Conservation (phyloP, 2,113 vertebrate species). For the Leucosticte australis region DNA sequence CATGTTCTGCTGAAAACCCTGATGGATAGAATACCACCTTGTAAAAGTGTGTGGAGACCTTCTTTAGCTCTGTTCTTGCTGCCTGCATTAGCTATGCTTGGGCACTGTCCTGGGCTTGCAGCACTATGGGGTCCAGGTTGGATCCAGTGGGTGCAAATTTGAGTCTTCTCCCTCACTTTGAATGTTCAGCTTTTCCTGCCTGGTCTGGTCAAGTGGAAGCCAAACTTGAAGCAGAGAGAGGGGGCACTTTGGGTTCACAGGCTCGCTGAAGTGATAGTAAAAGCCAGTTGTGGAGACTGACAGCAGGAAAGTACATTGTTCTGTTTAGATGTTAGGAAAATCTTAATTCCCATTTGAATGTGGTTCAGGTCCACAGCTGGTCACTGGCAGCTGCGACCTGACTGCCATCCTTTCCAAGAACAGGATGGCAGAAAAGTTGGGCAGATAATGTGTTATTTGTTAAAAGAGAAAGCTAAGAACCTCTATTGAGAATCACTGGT, state of each 20-base stretch:
- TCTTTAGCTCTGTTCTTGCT: not conserved
- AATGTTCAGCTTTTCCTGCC: not conserved
- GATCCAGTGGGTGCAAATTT: not conserved
- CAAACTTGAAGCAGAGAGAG: not conserved
- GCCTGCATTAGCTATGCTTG: not conserved
- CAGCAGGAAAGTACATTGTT: not conserved
- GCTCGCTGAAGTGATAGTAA: not conserved
- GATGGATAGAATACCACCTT: not conserved
- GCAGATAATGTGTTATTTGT: not conserved
- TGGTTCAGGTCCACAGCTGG: not conserved
- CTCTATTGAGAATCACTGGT: not conserved
- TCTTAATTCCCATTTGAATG: not conserved
- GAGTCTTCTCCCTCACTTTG: not conserved
- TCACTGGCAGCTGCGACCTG: accelerated
- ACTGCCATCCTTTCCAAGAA: not conserved
- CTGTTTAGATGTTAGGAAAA: not conserved
- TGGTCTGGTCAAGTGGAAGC: not conserved
- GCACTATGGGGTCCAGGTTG: accelerated
- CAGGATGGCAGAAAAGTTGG: not conserved
- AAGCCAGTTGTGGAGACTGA: not conserved
- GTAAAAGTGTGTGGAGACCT: not conserved
- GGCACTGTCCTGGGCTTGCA: not conserved
- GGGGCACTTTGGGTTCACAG: not conserved
- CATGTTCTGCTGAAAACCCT: not conserved
- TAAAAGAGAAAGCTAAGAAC: not conserved